These are phyloP conservation scores for Ctenosaura bakeri DNA, from an alignment of 2,797 vertebrate genomes.

Conservation along the genomic window DNA sequence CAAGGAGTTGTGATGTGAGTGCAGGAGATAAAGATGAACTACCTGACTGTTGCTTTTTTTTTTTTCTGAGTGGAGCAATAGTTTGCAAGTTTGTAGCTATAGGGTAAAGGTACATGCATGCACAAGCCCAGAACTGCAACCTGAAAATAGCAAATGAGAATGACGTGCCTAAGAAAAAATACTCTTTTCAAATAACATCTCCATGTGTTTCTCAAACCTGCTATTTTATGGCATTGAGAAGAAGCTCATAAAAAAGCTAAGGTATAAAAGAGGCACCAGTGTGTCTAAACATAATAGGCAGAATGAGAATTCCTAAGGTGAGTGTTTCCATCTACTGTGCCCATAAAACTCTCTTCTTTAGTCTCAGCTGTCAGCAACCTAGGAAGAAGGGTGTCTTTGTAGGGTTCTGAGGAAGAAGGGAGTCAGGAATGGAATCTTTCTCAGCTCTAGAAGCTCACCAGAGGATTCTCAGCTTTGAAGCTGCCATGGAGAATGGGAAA, in stretches of 20 bases:
- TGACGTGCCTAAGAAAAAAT: neutral
- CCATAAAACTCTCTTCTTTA: slow-evolving; percentile 33
- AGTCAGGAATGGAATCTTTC: neutral
- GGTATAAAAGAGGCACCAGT: slow-evolving; percentile 67
- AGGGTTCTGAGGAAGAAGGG: neutral
- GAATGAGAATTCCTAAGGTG: slow-evolving; percentile 59
- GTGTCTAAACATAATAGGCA: slow-evolving; percentile 57
- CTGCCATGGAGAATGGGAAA: neutral
- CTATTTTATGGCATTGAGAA: slow-evolving; percentile 74
- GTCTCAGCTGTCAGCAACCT: neutral
- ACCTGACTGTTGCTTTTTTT: neutral
- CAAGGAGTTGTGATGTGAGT: neutral
- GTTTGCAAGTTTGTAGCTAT: neutral
- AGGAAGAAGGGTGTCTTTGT: slow-evolving; percentile 20
- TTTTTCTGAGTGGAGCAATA: neutral
- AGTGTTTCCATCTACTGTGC: slow-evolving; percentile 37
- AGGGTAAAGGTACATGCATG: neutral
- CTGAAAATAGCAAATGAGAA: slow-evolving; percentile 28
- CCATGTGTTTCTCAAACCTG: slow-evolving; percentile 58
- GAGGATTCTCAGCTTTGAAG: neutral
- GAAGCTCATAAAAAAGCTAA: slow-evolving; percentile 70
- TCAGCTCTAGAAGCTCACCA: neutral
- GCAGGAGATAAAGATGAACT: neutral
- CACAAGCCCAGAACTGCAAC: neutral
- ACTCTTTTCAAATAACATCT: slow-evolving; percentile 52